Conservation (phyloP, 2,113 vertebrate genomes). For the Pollimyrus isidori region DNA sequence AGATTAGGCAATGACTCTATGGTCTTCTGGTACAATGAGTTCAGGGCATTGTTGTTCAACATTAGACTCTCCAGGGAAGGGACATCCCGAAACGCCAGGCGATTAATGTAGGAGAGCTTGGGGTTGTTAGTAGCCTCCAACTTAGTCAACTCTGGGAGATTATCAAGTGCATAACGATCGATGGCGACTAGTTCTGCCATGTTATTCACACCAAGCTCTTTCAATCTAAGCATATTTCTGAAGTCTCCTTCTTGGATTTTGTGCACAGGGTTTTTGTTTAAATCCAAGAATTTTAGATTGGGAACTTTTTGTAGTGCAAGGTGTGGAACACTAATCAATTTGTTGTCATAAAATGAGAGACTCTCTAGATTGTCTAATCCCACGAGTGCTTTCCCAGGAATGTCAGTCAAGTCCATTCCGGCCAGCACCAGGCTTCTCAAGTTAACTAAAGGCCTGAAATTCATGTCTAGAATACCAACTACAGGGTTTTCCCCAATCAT, state of each 20-base stretch:
- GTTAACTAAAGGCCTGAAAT: conserved; percentile 82
- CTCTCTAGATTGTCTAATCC: conserved; percentile 90
- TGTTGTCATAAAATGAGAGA: conserved; percentile 96
- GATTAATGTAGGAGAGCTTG: conserved; percentile 85
- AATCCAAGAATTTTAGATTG: conserved; percentile 91
- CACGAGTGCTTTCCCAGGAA: conserved; percentile 84
- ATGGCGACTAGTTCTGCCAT: conserved; percentile 92
- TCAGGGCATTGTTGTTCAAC: conserved; percentile 92
- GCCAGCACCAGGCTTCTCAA: conserved; percentile 88
- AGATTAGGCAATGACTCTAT: conserved; percentile 86
- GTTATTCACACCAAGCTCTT: conserved; percentile 93
- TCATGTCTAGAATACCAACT: conserved; percentile 88
- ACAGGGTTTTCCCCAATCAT: conserved; percentile 98
- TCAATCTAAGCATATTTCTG: conserved; percentile 83
- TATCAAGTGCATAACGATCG: conserved; percentile 85
- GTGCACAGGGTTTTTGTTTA: conserved; percentile 94
- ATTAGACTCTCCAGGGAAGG: conserved; percentile 93
- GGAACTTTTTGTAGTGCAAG: conserved; percentile 85
- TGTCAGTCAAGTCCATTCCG: conserved; percentile 89
- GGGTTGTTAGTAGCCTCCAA: conserved; percentile 96
- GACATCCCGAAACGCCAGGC: conserved; percentile 81
- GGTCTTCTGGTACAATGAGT: conserved; percentile 82
- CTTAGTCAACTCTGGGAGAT: conserved; percentile 78
- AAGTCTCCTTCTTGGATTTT: conserved; percentile 95
- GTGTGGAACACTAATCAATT: conserved; percentile 81